phyloP scores from a whole-genome alignment of 2,888 invertebrate genomes.

The Drosophila meridionalis region DNA sequence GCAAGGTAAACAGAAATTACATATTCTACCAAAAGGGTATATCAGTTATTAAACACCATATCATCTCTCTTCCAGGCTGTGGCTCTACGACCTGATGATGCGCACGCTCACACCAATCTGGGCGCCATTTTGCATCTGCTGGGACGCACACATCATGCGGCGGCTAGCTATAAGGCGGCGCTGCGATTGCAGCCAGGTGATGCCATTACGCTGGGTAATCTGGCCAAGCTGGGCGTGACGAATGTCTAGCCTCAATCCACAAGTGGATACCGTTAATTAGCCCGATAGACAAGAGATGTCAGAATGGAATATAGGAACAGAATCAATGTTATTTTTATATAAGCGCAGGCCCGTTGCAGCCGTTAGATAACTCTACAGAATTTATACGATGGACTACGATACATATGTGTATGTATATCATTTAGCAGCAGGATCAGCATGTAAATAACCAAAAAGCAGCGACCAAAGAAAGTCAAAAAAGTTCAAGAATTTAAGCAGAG shows the following conservation, averaged over 20 bases:
- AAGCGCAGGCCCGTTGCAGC: slow-evolving; percentile 28
- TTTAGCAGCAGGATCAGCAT: slow-evolving; percentile 62
- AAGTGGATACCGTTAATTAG: slow-evolving; percentile 63
- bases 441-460: slow-evolving; percentile 71
- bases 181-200: slow-evolving; percentile 95
- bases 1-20: too few species aligned
- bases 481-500: slow-evolving; percentile 18
- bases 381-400: slow-evolving; percentile 80
- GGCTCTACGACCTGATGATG: slow-evolving; percentile 88
- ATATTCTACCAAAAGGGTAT: too few species aligned
- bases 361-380: slow-evolving; percentile 79
- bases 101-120: slow-evolving; percentile 96
- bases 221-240: slow-evolving; percentile 89
- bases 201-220: slow-evolving; percentile 94
- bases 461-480: slow-evolving; percentile 66
- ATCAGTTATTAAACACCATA: accelerated
- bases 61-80: slow-evolving; percentile 80
- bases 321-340: slow-evolving; percentile 76
- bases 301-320: slow-evolving; percentile 18
- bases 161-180: slow-evolving; percentile 93
- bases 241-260: slow-evolving; percentile 75
- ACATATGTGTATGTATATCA: slow-evolving; percentile 72
- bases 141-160: slow-evolving; percentile 95
- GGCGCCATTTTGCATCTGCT: slow-evolving; percentile 98
- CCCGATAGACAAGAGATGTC: slow-evolving; percentile 8